These are phyloP conservation scores for Anabas testudineus DNA, from an alignment of 2,797 vertebrate genomes.

Conservation along the genomic window DNA sequence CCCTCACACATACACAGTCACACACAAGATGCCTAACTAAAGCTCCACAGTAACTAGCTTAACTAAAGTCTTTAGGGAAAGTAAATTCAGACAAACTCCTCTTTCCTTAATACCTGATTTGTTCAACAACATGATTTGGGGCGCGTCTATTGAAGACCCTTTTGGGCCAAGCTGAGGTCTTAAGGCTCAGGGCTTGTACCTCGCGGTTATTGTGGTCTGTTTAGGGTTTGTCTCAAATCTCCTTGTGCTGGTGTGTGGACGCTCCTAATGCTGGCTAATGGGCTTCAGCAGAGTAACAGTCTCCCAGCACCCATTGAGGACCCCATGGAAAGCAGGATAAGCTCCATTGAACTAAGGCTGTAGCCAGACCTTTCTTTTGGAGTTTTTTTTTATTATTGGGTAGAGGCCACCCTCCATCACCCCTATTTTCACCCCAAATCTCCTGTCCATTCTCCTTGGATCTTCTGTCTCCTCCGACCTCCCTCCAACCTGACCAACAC, in stretches of 20 bases:
- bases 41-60: conserved; percentile 99
- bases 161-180: conserved; percentile 88
- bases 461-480: conserved; percentile 69
- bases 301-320: conserved; percentile 80
- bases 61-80: conserved; percentile 99
- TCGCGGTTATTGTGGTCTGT: conserved; percentile 86
- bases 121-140: conserved; percentile 99
- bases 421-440: conserved; percentile 81
- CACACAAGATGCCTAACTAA: conserved; percentile 87
- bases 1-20: conserved; percentile 82
- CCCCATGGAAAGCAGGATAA: conserved; percentile 84
- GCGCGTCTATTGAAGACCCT: conserved; percentile 98
- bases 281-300: conserved; percentile 85
- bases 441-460: conserved; percentile 80
- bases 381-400: conserved; percentile 81
- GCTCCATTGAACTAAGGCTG: conserved; percentile 80
- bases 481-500: conserved; percentile 70
- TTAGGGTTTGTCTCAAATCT: conserved; percentile 98
- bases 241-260: conserved; percentile 89
- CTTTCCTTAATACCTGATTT: conserved; percentile 99
- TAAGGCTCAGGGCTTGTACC: conserved; percentile 88
- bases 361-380: conserved; percentile 82
- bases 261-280: conserved; percentile 94
- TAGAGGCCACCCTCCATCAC: conserved; percentile 82
- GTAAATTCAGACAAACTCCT: conserved; percentile 99